phyloP scores from a whole-genome alignment of 2,113 vertebrate species.

The Sula dactylatra region DNA sequence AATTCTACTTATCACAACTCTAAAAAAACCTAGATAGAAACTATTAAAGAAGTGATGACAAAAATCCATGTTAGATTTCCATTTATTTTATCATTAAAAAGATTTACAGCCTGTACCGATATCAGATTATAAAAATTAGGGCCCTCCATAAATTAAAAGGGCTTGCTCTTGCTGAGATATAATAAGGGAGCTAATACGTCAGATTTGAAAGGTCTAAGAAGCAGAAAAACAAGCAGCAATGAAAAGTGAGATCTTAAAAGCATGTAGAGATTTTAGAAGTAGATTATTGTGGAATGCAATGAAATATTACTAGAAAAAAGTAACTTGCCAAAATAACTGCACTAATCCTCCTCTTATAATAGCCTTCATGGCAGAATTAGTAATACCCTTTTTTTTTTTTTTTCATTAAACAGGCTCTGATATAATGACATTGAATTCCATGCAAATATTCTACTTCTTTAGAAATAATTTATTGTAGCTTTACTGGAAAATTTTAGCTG shows the following conservation, averaged over 20 bases:
- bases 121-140: constrained; percentile 64
- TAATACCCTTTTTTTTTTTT: constrained; percentile 6
- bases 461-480: constrained; percentile 72
- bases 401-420: constrained; percentile 19
- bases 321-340: constrained; percentile 52
- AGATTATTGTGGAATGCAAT: constrained; percentile 38
- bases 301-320: constrained; percentile 58
- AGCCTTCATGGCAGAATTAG: constrained; percentile 37
- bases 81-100: constrained; percentile 66
- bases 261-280: constrained; percentile 25
- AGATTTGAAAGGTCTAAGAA: constrained; percentile 3
- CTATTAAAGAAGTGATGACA: constrained; percentile 59
- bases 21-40: constrained; percentile 44
- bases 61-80: constrained; percentile 51
- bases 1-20: constrained; percentile 33
- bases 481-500: constrained; percentile 75
- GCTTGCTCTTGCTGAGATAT: constrained; percentile 54
- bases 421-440: constrained; percentile 64
- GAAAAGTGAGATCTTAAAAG: constrained; percentile 66
- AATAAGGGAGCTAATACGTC: constrained; percentile 36
- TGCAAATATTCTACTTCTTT: constrained; percentile 72
- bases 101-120: constrained; percentile 58
- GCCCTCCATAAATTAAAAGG: constrained; percentile 59
- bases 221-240: constrained; percentile 39
- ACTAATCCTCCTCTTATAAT: constrained; percentile 39